Percentiles rank a stretch among this genome's conserved stretches.
These are phyloP conservation scores for Crambe crambe DNA, from an alignment of 37 sponge, comb jelly and placozoan species.

Conservation along the genomic window DNA sequence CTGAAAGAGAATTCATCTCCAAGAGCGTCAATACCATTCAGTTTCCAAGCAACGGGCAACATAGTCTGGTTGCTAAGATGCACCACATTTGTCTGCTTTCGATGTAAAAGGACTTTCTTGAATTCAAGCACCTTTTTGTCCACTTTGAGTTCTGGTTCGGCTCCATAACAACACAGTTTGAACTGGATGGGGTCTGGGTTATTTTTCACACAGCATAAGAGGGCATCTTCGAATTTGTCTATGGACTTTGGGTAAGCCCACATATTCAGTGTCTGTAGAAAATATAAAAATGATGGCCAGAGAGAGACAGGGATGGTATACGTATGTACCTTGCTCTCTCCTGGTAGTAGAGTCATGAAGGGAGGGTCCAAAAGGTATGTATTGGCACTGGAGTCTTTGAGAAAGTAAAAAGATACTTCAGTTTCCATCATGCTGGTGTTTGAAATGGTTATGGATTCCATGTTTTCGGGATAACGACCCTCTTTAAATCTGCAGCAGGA, in stretches of 20 bases:
- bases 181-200: constrained; percentile 93
- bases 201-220: constrained; percentile 88
- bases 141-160: constrained; percentile 86
- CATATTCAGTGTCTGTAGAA: constrained; percentile 62
- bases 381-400: constrained; percentile 76
- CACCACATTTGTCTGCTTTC: constrained; percentile 85
- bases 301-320: too few relatives aligned
- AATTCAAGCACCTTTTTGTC: constrained; percentile 92
- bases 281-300: background rate
- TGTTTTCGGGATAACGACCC: constrained; percentile 89
- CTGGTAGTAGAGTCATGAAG: constrained; percentile 74
- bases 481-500: constrained; percentile 65
- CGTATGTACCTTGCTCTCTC: constrained; percentile 70
- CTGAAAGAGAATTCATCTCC: constrained; percentile 96
- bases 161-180: constrained; percentile 78
- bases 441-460: constrained; percentile 85
- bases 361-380: constrained; percentile 94
- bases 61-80: constrained; percentile 83
- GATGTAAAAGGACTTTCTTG: constrained; percentile 89
- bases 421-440: constrained; percentile 70
- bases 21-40: constrained; percentile 82
- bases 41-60: constrained; percentile 93
- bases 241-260: constrained; percentile 95
- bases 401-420: constrained; percentile 83
- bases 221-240: constrained; percentile 65